These are phyloP conservation scores for Natrix natrix DNA, from an alignment of 2,797 vertebrate genomes.

Conservation along the genomic window DNA sequence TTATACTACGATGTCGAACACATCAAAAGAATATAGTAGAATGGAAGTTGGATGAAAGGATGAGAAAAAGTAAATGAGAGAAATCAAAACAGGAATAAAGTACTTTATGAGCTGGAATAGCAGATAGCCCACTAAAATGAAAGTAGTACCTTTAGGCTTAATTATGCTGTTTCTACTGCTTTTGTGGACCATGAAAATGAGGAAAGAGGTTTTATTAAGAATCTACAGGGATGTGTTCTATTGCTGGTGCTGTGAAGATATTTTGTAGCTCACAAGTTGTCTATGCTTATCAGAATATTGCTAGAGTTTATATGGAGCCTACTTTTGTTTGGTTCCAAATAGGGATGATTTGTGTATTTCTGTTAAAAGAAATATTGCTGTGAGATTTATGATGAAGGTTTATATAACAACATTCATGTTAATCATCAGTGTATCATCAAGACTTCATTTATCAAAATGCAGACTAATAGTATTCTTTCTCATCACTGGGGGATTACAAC, in stretches of 20 bases:
- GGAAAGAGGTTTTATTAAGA: background rate
- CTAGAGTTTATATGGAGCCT: background rate
- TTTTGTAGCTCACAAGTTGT: background rate
- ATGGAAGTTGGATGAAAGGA: conserved; percentile 18
- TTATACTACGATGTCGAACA: conserved; percentile 48
- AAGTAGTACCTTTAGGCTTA: background rate
- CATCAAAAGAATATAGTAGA: conserved; percentile 50
- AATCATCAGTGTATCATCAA: background rate
- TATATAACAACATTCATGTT: background rate
- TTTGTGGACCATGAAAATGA: background rate
- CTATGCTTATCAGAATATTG: background rate
- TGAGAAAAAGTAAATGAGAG: conserved; percentile 5
- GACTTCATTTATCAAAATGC: background rate
- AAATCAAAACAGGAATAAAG: conserved; percentile 22
- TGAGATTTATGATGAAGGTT: background rate
- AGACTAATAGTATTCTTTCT: background rate
- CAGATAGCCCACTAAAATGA: background rate
- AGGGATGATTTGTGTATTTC: background rate
- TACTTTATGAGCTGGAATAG: rapidly evolving
- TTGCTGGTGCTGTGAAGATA: background rate
- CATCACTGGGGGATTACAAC: background rate
- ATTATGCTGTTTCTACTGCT: background rate
- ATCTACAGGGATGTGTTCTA: background rate
- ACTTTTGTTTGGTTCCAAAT: background rate
- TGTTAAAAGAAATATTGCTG: background rate